Evolutionary conservation across 2,113 vertebrate genomes (phyloP).

Genomic region (Labrus mixtus): DNA sequence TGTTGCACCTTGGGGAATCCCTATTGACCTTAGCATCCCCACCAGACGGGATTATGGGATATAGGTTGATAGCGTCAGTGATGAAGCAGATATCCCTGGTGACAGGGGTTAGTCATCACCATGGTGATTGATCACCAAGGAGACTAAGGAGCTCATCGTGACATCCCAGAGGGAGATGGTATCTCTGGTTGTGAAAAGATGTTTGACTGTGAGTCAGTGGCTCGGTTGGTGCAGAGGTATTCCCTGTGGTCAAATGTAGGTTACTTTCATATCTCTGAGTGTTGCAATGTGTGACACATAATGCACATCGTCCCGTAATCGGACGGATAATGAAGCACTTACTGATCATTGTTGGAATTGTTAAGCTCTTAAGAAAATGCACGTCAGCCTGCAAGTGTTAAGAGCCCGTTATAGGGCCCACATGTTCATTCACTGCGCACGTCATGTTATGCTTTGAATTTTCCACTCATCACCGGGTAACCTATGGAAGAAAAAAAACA

Average conservation of each 20-base stretch:
- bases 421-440: too few relatives aligned
- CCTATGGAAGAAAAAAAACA: constrained; percentile 3
- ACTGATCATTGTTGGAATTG: constrained; percentile 19
- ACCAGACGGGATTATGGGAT: constrained; percentile 70
- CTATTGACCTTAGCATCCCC: constrained; percentile 54
- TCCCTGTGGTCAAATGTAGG: constrained; percentile 14
- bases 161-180: constrained; percentile 41
- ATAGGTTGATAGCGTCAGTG: constrained; percentile 55
- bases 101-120: constrained; percentile 59
- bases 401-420: not conserved
- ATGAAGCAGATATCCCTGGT: constrained; percentile 50
- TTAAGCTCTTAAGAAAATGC: constrained; percentile 5
- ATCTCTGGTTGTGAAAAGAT: constrained; percentile 45
- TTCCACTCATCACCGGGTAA: constrained; percentile 2
- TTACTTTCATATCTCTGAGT: not conserved
- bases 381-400: not conserved
- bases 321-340: constrained; percentile 22
- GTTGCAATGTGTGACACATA: not conserved
- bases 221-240: constrained; percentile 35
- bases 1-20: constrained; percentile 57
- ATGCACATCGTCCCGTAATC: constrained; percentile 11
- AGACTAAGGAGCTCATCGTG: constrained; percentile 64
- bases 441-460: constrained; percentile 13
- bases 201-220: constrained; percentile 39
- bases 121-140: constrained; percentile 55